phyloP scores from a whole-genome alignment of 35 echinoderm and acorn worm genomes.

The Heliocidaris erythrogramma region DNA sequence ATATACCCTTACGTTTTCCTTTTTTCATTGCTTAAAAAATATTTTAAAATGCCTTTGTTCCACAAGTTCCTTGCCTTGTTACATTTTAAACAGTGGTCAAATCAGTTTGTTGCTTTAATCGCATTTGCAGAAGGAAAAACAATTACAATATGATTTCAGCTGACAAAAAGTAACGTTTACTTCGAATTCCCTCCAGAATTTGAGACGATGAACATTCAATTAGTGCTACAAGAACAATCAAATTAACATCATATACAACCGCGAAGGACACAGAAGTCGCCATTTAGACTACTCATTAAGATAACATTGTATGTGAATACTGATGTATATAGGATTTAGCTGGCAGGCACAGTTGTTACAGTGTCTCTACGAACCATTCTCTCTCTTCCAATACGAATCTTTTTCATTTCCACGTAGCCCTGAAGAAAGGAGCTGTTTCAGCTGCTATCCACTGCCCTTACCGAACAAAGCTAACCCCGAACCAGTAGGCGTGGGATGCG shows the following conservation, averaged over 20 bases:
- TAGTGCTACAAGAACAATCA: background rate
- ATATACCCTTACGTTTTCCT: background rate
- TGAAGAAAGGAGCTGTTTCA: background rate
- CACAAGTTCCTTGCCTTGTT: background rate
- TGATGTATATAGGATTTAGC: background rate
- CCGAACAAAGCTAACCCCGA: background rate
- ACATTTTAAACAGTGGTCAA: background rate
- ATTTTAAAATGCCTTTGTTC: background rate
- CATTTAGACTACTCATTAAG: background rate
- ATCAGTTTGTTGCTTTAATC: background rate
- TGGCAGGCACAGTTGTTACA: background rate
- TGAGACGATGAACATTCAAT: background rate
- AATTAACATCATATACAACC: slow-evolving; percentile 1
- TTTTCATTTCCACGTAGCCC: background rate
- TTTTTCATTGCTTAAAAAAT: background rate
- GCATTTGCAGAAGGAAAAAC: background rate
- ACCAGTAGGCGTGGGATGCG: background rate
- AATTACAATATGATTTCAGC: background rate
- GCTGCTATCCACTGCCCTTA: background rate
- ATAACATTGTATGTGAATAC: background rate
- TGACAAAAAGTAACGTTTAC: background rate
- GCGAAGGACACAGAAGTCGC: background rate
- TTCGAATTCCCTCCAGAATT: background rate
- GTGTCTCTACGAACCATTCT: background rate
- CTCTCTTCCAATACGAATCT: background rate